These are phyloP conservation scores for Pyralis farinalis DNA, from an alignment of 2,888 invertebrate genomes.

Conservation along the genomic window DNA sequence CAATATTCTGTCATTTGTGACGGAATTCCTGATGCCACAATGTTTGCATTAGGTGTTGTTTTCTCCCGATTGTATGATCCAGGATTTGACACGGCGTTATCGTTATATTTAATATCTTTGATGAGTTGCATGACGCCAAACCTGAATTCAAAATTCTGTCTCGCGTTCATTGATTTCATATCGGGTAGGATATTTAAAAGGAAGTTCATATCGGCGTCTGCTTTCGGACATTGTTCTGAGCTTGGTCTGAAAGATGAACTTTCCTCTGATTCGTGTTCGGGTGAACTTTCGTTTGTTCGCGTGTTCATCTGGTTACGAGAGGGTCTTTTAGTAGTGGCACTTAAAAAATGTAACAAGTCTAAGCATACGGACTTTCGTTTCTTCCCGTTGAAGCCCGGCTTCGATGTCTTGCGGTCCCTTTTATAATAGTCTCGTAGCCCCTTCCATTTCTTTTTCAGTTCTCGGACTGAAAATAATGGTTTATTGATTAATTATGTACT, in stretches of 20 bases:
- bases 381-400: constrained; percentile 19
- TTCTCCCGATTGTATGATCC: no score
- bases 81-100: background rate
- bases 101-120: background rate
- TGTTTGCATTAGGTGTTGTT: no score
- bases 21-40: no score
- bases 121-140: constrained; percentile 22
- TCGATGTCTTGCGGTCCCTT: constrained; percentile 26
- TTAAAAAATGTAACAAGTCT: constrained; percentile 22
- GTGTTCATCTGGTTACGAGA: constrained; percentile 8
- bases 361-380: constrained; percentile 21
- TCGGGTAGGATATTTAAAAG: constrained; percentile 23
- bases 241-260: no score
- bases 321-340: constrained; percentile 11
- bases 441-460: constrained; percentile 35
- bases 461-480: constrained; percentile 27
- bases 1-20: no score
- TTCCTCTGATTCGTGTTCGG: no score
- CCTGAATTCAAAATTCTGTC: constrained; percentile 24
- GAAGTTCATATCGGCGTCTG: constrained; percentile 20
- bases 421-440: constrained; percentile 30
- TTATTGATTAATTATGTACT: no score
- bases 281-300: background rate
- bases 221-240: no score
- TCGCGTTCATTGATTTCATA: constrained; percentile 23